A percentile compares a stretch with the other conserved stretches of the same genome.
These are phyloP conservation scores for Sesia bembeciformis DNA, from an alignment of 2,888 invertebrate species.

Conservation along the genomic window DNA sequence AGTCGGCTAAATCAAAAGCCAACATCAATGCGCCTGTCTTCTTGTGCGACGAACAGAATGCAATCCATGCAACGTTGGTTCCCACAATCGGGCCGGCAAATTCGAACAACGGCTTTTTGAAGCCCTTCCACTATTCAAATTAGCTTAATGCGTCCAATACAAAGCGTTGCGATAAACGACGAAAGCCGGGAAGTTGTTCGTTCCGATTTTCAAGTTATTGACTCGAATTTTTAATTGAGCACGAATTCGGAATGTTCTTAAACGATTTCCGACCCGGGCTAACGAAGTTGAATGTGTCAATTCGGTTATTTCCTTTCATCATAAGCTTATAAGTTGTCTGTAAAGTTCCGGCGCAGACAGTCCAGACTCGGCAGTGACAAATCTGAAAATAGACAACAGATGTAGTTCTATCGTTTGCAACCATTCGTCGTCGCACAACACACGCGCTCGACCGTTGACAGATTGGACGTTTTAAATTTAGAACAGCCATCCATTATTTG, in stretches of 20 bases:
- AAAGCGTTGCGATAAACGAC: conserved; percentile 65
- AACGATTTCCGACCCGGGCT: background rate
- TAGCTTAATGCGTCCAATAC: conserved; percentile 68
- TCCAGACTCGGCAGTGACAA: conserved; percentile 47
- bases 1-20: conserved; percentile 30
- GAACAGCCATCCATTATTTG: conserved; percentile 61
- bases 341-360: conserved; percentile 57
- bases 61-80: conserved; percentile 50
- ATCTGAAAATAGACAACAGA: conserved; percentile 67
- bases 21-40: conserved; percentile 48
- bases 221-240: conserved; percentile 22
- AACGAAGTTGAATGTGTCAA: conserved; percentile 9
- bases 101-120: conserved; percentile 68
- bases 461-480: conserved; percentile 68
- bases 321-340: conserved; percentile 38
- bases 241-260: background rate
- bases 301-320: conserved; percentile 26
- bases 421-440: conserved; percentile 66
- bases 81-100: conserved; percentile 56
- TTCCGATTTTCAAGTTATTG: conserved; percentile 28
- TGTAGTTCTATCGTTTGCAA: conserved; percentile 64
- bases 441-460: conserved; percentile 69
- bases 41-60: conserved; percentile 46
- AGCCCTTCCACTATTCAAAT: conserved; percentile 66
- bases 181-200: conserved; percentile 41